phyloP scores from a whole-genome alignment of 2,888 invertebrate species.

The Brachyptera putata region DNA sequence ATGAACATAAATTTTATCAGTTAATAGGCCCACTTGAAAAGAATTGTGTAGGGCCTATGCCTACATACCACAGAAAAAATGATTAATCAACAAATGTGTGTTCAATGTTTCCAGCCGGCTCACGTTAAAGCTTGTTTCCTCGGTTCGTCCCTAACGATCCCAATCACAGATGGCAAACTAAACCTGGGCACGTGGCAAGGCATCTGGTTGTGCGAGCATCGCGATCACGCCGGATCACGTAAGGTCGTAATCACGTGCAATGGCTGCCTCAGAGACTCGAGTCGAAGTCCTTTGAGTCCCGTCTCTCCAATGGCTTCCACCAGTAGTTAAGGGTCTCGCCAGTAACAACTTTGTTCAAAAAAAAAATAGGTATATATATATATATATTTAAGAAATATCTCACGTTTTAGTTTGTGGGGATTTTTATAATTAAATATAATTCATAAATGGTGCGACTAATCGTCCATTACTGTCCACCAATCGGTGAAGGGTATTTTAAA shows the following conservation, averaged over 20 bases:
- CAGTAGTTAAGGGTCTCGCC: conserved; percentile 67
- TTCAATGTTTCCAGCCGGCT: conserved; percentile 79
- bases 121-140: conserved; percentile 96
- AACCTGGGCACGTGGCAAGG: conserved; percentile 98
- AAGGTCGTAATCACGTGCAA: conserved; percentile 86
- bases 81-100: no score
- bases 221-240: conserved; percentile 91
- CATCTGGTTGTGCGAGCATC: conserved; percentile 96
- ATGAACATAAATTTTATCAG: no score
- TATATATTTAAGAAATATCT: not conserved
- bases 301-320: conserved; percentile 82
- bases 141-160: conserved; percentile 91
- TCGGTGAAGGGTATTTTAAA: conserved; percentile 8
- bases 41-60: no score
- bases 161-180: conserved; percentile 92
- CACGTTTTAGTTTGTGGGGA: not conserved
- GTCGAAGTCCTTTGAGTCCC: conserved; percentile 82
- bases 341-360: not conserved
- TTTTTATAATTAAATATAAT: conserved; percentile 5
- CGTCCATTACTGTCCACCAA: not conserved
- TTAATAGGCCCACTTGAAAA: no score
- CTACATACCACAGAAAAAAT: no score
- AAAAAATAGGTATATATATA: not conserved
- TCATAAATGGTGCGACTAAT: not conserved
- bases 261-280: conserved; percentile 80